Conservation (phyloP, 2,113 vertebrate species). For the Pipra filicauda region DNA sequence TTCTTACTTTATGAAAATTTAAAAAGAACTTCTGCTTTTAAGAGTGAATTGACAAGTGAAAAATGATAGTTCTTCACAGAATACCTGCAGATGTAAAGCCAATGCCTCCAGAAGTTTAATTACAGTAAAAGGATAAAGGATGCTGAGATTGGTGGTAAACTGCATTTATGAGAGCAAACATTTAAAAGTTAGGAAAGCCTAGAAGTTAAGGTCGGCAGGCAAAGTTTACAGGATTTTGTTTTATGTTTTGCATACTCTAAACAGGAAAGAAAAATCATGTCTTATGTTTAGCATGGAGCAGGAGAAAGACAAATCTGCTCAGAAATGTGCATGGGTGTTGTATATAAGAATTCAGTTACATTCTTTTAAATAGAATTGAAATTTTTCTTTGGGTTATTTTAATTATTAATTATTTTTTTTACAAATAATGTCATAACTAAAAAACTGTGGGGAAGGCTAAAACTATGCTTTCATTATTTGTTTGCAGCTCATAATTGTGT, state of each 20-base stretch:
- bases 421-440: background rate
- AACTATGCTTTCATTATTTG: background rate
- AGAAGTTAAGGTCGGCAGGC: background rate
- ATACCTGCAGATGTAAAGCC: background rate
- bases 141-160: background rate
- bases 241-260: background rate
- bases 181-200: background rate
- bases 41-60: background rate
- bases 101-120: background rate
- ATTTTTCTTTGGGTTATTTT: background rate
- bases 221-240: background rate
- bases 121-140: background rate
- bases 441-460: background rate
- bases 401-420: background rate
- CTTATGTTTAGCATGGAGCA: background rate
- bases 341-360: background rate
- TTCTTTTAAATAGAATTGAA: background rate
- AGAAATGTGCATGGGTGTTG: background rate
- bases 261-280: background rate
- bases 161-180: background rate
- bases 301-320: background rate
- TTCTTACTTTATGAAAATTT: background rate
- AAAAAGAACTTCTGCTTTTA: background rate
- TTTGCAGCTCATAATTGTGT: background rate
- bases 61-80: background rate